Evolutionary conservation across 2,888 invertebrate species (phyloP).

Genomic region (Nematopogon swammerdamellus): DNA sequence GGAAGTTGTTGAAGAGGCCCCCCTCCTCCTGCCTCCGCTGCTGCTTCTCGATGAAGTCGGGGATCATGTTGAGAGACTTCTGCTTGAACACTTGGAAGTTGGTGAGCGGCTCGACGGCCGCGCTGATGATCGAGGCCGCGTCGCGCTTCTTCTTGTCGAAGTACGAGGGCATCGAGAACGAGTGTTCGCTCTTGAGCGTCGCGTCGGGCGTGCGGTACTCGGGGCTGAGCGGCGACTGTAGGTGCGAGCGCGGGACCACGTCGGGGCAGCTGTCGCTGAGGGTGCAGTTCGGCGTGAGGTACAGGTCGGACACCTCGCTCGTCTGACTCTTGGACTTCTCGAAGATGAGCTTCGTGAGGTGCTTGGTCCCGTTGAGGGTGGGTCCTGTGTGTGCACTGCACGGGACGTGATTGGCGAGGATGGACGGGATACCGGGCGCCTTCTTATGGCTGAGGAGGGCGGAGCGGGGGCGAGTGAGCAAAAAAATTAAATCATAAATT

Average conservation of each 20-base stretch:
- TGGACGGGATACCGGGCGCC: background rate
- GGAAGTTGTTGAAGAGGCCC: slow-evolving; percentile 53
- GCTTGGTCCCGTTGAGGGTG: slow-evolving; percentile 8
- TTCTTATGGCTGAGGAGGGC: background rate
- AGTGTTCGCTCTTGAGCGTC: slow-evolving; percentile 18
- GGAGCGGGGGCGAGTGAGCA: slow-evolving; percentile 6
- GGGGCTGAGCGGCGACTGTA: slow-evolving; percentile 13
- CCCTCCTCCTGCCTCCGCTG: slow-evolving; percentile 28
- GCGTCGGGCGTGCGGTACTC: slow-evolving; percentile 7
- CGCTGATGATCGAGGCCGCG: slow-evolving; percentile 26
- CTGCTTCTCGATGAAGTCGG: slow-evolving; percentile 31
- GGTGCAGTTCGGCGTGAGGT: slow-evolving; percentile 34
- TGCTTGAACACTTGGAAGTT: slow-evolving; percentile 49
- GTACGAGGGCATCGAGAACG: slow-evolving; percentile 46
- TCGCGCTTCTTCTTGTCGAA: slow-evolving; percentile 39
- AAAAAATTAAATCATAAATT: slow-evolving; percentile 15
- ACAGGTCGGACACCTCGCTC: slow-evolving; percentile 28
- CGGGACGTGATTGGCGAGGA: slow-evolving; percentile 7
- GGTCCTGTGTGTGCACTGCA: slow-evolving; percentile 21
- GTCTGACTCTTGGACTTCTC: slow-evolving; percentile 19
- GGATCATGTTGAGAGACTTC: slow-evolving; percentile 46
- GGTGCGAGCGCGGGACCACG: slow-evolving; percentile 25
- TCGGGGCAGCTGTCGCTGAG: slow-evolving; percentile 28
- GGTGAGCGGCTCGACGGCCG: slow-evolving; percentile 34
- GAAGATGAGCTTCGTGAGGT: slow-evolving; percentile 27